A percentile compares a stretch with the other conserved stretches of the same genome.
Conservation (phyloP, 2,797 vertebrate species). For the Epinephelus awoara region DNA sequence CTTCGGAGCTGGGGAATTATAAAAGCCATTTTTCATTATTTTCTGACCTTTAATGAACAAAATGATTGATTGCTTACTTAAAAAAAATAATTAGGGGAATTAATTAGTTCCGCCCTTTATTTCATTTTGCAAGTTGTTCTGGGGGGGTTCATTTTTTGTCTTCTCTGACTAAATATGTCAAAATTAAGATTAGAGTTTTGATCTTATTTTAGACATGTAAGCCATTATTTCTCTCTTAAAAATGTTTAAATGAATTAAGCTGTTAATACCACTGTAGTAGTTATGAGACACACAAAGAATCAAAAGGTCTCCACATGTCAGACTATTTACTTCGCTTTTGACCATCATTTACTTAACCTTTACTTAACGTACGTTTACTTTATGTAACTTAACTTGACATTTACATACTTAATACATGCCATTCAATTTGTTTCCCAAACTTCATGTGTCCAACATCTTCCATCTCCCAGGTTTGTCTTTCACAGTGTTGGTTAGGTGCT, state of each 20-base stretch:
- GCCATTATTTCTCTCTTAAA: constrained; percentile 1
- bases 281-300: neutral
- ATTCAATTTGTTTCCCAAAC: neutral
- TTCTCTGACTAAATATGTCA: neutral
- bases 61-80: neutral
- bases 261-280: constrained; percentile 6
- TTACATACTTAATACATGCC: neutral
- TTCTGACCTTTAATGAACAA: neutral
- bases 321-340: neutral
- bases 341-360: neutral
- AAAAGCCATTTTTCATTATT: neutral
- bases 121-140: neutral
- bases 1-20: neutral
- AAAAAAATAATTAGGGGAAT: neutral
- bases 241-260: constrained; percentile 4
- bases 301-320: neutral
- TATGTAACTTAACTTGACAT: no score
- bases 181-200: neutral
- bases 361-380: neutral
- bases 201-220: neutral
- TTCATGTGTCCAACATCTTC: neutral
- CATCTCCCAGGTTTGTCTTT: neutral
- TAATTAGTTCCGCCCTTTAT: neutral
- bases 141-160: neutral
- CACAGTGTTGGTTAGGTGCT: neutral